phyloP scores from a whole-genome alignment of 2,797 vertebrate species.

The Distichodus sexfasciatus region DNA sequence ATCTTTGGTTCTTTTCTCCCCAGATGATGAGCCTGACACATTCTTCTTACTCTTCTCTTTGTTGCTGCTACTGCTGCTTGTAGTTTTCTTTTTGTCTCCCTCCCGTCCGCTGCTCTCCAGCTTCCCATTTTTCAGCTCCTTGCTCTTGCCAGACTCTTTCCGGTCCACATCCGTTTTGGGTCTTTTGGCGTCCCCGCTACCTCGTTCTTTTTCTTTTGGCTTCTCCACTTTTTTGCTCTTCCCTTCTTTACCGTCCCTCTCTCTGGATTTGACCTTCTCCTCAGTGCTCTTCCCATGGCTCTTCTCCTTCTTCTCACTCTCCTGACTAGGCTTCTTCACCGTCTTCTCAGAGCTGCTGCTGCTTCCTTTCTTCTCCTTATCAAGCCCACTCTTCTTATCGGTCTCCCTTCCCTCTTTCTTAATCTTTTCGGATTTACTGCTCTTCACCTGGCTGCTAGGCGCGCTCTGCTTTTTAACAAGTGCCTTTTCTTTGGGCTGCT shows the following conservation, averaged over 20 bases:
- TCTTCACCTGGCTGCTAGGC: conserved; percentile 58
- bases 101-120: conserved; percentile 55
- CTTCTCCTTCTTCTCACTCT: conserved; percentile 68
- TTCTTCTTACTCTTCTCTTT: conserved; percentile 64
- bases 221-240: conserved; percentile 71
- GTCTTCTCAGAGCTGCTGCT: conserved; percentile 52
- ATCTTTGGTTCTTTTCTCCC: conserved; percentile 54
- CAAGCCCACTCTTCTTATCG: conserved; percentile 49
- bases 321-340: conserved; percentile 58
- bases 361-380: conserved; percentile 44
- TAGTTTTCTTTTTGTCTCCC: conserved; percentile 58
- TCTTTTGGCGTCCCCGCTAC: conserved; percentile 65
- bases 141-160: conserved; percentile 64
- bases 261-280: conserved; percentile 62
- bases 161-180: conserved; percentile 53
- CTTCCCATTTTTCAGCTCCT: conserved; percentile 71
- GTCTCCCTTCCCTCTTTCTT: conserved; percentile 46
- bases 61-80: conserved; percentile 36
- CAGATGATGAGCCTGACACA: conserved; percentile 36
- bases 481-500: conserved; percentile 38
- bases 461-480: conserved; percentile 60
- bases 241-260: conserved; percentile 55
- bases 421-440: conserved; percentile 55
- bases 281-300: conserved; percentile 68
- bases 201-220: conserved; percentile 64